These are phyloP conservation scores for Patagioenas fasciata DNA, from an alignment of 2,113 vertebrate species.

Conservation along the genomic window DNA sequence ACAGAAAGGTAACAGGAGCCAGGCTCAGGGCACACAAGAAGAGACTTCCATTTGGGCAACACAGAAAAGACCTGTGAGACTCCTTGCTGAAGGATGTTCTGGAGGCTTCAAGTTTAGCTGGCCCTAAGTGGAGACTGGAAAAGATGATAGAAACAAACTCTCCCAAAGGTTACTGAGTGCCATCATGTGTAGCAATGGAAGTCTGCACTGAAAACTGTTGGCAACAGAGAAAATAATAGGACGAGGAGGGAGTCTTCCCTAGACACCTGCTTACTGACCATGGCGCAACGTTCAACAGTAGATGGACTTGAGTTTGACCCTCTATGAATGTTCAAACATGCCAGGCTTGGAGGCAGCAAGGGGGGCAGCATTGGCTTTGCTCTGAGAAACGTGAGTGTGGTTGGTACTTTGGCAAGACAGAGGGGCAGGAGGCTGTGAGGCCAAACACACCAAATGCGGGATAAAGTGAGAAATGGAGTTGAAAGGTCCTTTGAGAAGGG, in stretches of 20 bases:
- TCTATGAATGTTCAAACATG: background rate
- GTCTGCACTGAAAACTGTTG: background rate
- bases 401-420: background rate
- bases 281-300: background rate
- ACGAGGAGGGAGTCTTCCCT: background rate
- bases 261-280: background rate
- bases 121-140: background rate
- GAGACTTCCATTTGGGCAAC: background rate
- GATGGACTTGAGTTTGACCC: background rate
- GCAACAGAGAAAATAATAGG: background rate
- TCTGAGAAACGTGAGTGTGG: fast-evolving
- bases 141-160: background rate
- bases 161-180: background rate
- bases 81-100: background rate
- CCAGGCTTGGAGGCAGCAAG: background rate
- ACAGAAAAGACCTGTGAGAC: background rate
- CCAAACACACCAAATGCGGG: background rate
- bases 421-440: background rate
- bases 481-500: too few species aligned
- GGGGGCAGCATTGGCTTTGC: background rate
- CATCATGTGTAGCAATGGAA: background rate
- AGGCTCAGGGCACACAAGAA: background rate
- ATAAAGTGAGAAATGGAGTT: background rate
- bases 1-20: background rate
- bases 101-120: background rate